These are phyloP conservation scores for Pipistrellus kuhlii DNA, from an alignment of 2,797 vertebrate genomes.

Conservation along the genomic window DNA sequence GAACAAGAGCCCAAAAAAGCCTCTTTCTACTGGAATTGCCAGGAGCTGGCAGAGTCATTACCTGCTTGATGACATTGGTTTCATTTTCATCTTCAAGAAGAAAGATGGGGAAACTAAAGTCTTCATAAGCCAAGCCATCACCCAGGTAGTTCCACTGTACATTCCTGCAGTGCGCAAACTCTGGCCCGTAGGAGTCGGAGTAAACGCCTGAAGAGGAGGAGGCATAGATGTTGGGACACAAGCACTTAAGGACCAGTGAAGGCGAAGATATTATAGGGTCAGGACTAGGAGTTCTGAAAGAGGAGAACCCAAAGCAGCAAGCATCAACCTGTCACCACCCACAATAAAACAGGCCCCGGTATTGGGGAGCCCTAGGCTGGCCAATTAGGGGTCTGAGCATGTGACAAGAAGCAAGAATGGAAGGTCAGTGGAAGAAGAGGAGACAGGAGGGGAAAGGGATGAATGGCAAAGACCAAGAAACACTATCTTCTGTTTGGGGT, in stretches of 20 bases:
- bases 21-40: not conserved
- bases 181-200: constrained; percentile 89
- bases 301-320: not conserved
- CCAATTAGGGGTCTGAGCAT: not conserved
- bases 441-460: not conserved
- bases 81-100: constrained; percentile 94
- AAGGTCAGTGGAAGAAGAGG: not conserved
- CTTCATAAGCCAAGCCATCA: constrained; percentile 93
- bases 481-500: not conserved
- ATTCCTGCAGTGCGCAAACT: constrained; percentile 90
- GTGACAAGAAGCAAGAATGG: not conserved
- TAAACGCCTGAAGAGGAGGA: constrained; percentile 90
- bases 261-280: not conserved
- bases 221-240: not conserved
- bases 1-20: not conserved
- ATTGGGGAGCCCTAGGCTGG: not conserved
- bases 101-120: constrained; percentile 96
- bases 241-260: not conserved
- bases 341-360: not conserved
- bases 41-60: constrained; percentile 65
- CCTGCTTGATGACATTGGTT: constrained; percentile 93
- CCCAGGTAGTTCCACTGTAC: constrained; percentile 92
- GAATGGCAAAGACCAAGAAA: not conserved
- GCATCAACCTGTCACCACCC: not conserved
- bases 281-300: not conserved